Evolutionary conservation across 2,113 vertebrate species (phyloP).

Genomic region (Trinectes maculatus): DNA sequence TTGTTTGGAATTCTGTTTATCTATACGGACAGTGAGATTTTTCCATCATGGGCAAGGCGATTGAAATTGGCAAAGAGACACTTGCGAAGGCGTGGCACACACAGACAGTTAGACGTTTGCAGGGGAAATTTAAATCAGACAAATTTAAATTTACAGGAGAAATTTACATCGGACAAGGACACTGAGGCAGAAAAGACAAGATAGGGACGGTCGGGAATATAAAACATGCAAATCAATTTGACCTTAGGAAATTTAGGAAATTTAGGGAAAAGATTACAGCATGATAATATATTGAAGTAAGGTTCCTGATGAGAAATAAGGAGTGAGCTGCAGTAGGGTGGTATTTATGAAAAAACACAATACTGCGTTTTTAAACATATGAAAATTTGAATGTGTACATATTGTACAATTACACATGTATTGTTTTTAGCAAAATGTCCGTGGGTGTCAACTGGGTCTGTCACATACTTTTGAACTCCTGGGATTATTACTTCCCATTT

Average conservation of each 20-base stretch:
- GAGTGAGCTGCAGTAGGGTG: neutral
- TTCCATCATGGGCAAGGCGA: slow-evolving; percentile 58
- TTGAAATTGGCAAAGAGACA: slow-evolving; percentile 63
- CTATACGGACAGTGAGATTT: slow-evolving; percentile 31
- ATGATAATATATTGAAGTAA: neutral
- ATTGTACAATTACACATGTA: slow-evolving; percentile 17
- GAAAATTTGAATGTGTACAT: neutral
- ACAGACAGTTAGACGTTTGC: slow-evolving; percentile 60
- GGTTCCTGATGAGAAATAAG: slow-evolving; percentile 8
- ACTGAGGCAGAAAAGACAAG: slow-evolving; percentile 69
- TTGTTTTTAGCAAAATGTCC: slow-evolving; percentile 37
- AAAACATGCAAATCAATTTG: slow-evolving; percentile 64
- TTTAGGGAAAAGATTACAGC: slow-evolving; percentile 40
- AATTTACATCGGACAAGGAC: slow-evolving; percentile 70
- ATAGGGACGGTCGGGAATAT: slow-evolving; percentile 46
- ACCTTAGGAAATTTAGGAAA: slow-evolving; percentile 42
- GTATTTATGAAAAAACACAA: neutral
- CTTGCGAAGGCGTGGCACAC: slow-evolving; percentile 61
- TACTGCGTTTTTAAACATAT: slow-evolving; percentile 15
- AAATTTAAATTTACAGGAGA: slow-evolving; percentile 70
- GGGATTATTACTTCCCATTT: slow-evolving; percentile 83
- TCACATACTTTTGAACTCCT: slow-evolving; percentile 71
- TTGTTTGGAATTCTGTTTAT: slow-evolving; percentile 61
- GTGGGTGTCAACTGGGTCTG: slow-evolving; percentile 50
- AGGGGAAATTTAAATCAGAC: slow-evolving; percentile 65